Evolutionary conservation across 2,888 invertebrate species (phyloP).

Genomic region (Nomada ruficornis): DNA sequence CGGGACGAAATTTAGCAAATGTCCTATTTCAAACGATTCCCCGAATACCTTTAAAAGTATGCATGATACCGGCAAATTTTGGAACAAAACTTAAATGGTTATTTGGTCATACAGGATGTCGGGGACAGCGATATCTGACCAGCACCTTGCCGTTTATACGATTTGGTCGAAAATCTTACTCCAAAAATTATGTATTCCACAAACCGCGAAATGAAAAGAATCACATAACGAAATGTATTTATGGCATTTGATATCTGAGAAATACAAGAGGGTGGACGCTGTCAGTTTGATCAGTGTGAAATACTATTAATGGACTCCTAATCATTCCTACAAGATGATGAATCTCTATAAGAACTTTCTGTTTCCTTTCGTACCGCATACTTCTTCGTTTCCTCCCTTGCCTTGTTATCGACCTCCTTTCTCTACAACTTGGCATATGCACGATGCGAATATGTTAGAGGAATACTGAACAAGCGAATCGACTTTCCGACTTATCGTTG

Average conservation of each 20-base stretch:
- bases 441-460: constrained; percentile 36
- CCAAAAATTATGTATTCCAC: background rate
- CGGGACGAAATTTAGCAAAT: too few relatives aligned
- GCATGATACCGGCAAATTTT: too few relatives aligned
- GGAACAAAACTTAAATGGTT: too few relatives aligned
- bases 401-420: constrained; percentile 3
- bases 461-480: constrained; percentile 73
- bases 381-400: constrained; percentile 5
- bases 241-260: background rate
- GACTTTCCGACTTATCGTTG: constrained; percentile 76
- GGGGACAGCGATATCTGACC: constrained; percentile 17
- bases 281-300: background rate
- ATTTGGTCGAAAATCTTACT: constrained; percentile 35
- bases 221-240: too few relatives aligned
- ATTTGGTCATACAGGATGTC: constrained; percentile 12
- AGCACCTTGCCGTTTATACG: constrained; percentile 21
- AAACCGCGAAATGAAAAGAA: too few relatives aligned
- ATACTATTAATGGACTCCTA: constrained; percentile 22
- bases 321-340: background rate
- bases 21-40: too few relatives aligned
- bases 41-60: too few relatives aligned
- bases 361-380: background rate
- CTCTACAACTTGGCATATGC: constrained; percentile 4
- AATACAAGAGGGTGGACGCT: background rate
- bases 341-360: background rate